A percentile compares a stretch with the other conserved stretches of the same genome.
phyloP scores from a whole-genome alignment of 2,113 vertebrate genomes.

The Amphilophus citrinellus region DNA sequence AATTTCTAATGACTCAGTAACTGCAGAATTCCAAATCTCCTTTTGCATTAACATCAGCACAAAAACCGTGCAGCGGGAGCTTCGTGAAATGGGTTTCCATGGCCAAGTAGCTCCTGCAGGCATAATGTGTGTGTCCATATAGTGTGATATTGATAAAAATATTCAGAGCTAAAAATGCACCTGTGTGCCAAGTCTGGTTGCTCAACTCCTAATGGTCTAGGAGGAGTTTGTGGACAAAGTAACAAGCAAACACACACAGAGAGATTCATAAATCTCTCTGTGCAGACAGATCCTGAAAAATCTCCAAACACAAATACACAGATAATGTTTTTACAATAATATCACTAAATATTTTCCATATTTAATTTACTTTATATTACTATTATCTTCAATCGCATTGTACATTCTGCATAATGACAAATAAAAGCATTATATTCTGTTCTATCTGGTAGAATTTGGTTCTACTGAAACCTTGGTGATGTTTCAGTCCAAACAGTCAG shows the following conservation, averaged over 20 bases:
- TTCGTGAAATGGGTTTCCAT: background rate
- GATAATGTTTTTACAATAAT: background rate
- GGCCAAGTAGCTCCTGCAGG: background rate
- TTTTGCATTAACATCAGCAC: background rate
- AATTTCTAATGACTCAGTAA: fast-evolving
- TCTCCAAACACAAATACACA: background rate
- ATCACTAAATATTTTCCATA: background rate
- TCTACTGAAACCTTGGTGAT: background rate
- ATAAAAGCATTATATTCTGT: no score
- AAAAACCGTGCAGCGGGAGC: background rate
- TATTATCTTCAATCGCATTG: no score
- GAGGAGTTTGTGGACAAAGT: background rate
- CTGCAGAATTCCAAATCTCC: background rate
- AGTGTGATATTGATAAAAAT: background rate
- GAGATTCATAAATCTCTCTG: background rate
- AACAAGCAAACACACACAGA: no score
- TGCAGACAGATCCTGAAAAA: background rate
- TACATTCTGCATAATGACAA: no score
- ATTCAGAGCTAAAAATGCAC: background rate
- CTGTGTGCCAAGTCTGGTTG: background rate
- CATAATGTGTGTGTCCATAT: background rate
- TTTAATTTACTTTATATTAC: background rate
- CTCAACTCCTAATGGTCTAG: background rate
- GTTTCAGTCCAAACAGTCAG: background rate
- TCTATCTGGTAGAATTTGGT: background rate